Conservation (phyloP, 1,140 invertebrate genomes). For the Coptotermes formosanus region DNA sequence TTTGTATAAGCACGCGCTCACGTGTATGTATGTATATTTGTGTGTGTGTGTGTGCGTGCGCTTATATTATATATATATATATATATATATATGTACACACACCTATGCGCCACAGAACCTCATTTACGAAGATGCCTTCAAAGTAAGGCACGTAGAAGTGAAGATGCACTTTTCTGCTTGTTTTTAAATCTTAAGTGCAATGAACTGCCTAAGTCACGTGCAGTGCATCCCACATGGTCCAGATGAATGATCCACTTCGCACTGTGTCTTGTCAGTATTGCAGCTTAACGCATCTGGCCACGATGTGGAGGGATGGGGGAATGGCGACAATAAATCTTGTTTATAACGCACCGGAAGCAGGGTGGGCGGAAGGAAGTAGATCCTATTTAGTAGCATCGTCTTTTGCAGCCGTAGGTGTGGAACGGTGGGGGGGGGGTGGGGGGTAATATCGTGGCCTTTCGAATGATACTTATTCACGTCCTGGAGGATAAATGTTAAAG, state of each 20-base stretch:
- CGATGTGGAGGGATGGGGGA: neutral
- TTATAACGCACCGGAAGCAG: conserved; percentile 2
- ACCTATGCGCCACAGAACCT: too few relatives aligned
- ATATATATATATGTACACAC: too few relatives aligned
- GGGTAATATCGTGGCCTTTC: neutral
- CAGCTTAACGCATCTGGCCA: neutral
- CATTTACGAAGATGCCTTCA: too few relatives aligned
- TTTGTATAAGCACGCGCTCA: too few relatives aligned
- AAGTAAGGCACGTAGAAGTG: too few relatives aligned
- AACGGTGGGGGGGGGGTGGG: neutral
- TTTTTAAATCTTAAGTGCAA: neutral
- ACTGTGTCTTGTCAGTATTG: neutral
- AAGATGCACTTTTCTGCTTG: too few relatives aligned
- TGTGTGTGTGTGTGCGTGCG: too few relatives aligned
- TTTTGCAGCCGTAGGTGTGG: neutral
- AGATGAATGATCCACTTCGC: neutral
- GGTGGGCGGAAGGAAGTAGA: conserved; percentile 5
- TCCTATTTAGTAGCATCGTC: neutral
- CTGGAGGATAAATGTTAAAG: neutral
- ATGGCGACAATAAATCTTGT: neutral
- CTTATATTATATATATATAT: too few relatives aligned
- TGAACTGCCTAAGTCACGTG: neutral
- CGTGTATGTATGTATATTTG: too few relatives aligned
- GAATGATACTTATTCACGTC: neutral
- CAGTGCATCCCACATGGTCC: neutral